Base-by-base conservation (phyloP, 2,113 vertebrate species). In the Heterotis niloticus region DNA sequence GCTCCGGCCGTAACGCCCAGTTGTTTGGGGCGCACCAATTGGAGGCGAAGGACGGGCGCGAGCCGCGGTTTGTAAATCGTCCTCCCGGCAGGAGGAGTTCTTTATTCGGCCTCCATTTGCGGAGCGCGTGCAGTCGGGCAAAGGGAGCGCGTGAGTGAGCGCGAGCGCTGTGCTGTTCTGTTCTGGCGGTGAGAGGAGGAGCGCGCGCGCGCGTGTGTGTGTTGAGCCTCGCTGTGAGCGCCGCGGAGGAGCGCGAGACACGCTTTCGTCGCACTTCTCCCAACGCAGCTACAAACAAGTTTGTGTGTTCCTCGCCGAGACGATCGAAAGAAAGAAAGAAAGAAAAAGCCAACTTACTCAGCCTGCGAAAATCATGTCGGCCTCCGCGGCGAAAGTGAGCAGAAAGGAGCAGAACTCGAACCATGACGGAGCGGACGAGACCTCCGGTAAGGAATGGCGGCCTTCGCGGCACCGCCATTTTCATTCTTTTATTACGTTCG, bases 391-490 rank as follows among this genome's bases (percentile, higher is more conserved):
- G 86, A 94, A 93, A 93, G 92, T 93, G 88, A 93, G 92, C 90
- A 93, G 94, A 90, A 95, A 94, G 91, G 93, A 94, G 91, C 92
- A 94, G 88, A 94, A 94, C 94, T 93, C 94, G 86, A 94, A 94
- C 91, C 94, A 94, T 91, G 92, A 95, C 88, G 92, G 92, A 87
- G 92, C 93, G 87, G 93, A 94, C 90, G 93, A 94, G 89, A 95
- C 92, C 93, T 94, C 94, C 91, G 93, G 94, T 94, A 87, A 88
- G 80, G 81, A 87, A 84, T 85, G 82, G 86, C 82, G 86, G 86
- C 85, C 85, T 86, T 81, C 83, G 29, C 54, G 81, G 82, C 88
- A 88, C 87, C 91, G 91, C 90, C 90, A 92, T 92, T 89, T 88
- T 85, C 78, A 81, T 65, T 24, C 81, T 70, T 68, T 62, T 70